A percentile compares a stretch with the other conserved stretches of the same genome.
Conservation (phyloP, 2,113 vertebrate genomes). For the Chelonoidis abingdonii region DNA sequence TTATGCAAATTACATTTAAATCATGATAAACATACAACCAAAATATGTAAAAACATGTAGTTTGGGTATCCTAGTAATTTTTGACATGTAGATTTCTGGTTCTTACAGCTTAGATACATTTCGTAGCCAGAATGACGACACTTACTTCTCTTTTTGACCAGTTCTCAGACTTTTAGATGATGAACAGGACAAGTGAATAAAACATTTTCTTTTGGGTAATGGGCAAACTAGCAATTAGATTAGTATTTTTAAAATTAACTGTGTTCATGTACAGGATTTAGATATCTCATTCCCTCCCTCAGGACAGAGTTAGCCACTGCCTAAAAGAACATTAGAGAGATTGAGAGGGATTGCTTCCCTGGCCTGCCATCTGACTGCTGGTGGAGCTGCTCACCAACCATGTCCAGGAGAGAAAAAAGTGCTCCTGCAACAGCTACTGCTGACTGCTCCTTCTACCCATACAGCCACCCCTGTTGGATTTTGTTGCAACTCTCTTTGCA, state of each 20-base stretch:
- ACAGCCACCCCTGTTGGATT: background rate
- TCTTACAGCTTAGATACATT: rapidly evolving
- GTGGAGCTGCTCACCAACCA: background rate
- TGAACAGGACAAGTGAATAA: background rate
- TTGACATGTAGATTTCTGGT: background rate
- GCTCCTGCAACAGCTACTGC: background rate
- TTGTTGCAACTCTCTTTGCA: background rate
- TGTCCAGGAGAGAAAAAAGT: background rate
- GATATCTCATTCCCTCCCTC: background rate
- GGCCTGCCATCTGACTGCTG: background rate
- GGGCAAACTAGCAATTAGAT: background rate
- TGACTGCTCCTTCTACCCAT: background rate
- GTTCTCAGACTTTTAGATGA: background rate
- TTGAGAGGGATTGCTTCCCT: rapidly evolving
- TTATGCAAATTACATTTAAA: rapidly evolving
- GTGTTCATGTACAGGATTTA: background rate
- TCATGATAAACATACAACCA: background rate
- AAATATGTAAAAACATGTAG: background rate
- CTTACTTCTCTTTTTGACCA: background rate
- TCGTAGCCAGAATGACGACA: background rate
- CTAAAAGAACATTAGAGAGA: background rate
- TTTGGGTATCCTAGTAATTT: background rate
- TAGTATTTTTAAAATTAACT: background rate
- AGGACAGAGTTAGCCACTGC: background rate
- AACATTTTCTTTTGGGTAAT: background rate